Base-by-base conservation (phyloP, 1,140 invertebrate genomes). In the Melitaea cinxia region DNA sequence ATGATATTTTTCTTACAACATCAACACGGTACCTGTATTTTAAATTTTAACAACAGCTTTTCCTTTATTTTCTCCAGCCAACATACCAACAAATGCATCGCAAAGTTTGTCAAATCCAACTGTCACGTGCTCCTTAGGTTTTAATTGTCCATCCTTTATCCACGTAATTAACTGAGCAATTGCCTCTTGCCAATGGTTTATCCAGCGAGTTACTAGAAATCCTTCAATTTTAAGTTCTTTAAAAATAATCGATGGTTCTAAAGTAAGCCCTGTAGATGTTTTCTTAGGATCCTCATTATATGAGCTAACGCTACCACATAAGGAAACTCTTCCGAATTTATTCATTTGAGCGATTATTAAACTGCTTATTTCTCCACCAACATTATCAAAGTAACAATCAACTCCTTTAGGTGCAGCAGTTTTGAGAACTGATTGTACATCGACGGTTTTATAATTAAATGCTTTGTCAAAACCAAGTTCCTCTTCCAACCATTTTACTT, bases 401-500 rank as follows among this genome's bases (percentile, higher is more conserved):
- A 95, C 91, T 0, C 80, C 95, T 3, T 94, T 80, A 0, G 94
- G 94, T 6, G 94, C 94, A 33, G 86, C 89, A 75, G 93, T 77
- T 62, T 92, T 91, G 15, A 96, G 82, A 21, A 87, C 91, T 21
- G 85, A 62, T 1, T 79, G 72, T 14, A 95, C 60, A 64, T 94
- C 79, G 7, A 85, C 85, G 0, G 88, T 94, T 80, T 96, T 96
- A 77, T 96, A 96, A 83, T 96, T 96, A 64, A 94, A 93, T 0
- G 92, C 94, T 66, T 90, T 82, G 80, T 96, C 94, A 80, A 96
- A 95, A n/a, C 93, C 93, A 0, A 95, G 78, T 17, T 94, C 92
- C 2, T 93, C 75, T 45, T 92, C 93, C 0, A 96, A 76, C 94
- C 94, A 96, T 66, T 93, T 80, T 26, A 94, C 93, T 91, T 96